Evolutionary conservation across 2,113 vertebrate species (phyloP).

Genomic region (Cyanoramphus novaezelandiae): DNA sequence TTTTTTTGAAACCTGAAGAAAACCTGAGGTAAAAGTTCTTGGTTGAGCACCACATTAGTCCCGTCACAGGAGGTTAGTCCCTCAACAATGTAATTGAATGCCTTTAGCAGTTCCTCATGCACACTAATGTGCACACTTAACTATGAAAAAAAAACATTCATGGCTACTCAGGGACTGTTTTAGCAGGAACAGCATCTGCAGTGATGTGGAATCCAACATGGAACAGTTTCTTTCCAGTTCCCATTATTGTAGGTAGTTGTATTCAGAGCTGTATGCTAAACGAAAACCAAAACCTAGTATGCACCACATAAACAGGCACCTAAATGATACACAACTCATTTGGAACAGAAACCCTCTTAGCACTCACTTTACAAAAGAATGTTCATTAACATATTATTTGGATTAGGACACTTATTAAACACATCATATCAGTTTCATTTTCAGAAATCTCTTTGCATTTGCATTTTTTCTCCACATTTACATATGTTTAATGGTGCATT

Average conservation of each 20-base stretch:
- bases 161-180: background rate
- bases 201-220: background rate
- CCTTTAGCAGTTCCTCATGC: background rate
- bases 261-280: background rate
- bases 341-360: background rate
- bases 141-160: background rate
- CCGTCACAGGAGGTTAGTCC: background rate
- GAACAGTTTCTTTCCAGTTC: background rate
- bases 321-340: rapidly evolving
- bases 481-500: background rate
- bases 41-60: conserved; percentile 44
- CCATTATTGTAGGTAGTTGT: background rate
- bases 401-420: background rate
- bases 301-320: background rate
- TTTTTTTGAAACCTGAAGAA: background rate
- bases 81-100: background rate
- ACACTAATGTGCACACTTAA: background rate
- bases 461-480: background rate
- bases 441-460: background rate
- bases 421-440: background rate
- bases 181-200: background rate
- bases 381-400: background rate
- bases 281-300: background rate
- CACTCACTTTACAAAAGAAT: background rate
- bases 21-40: background rate